Conservation (phyloP, 2,888 invertebrate species). For the Dryomyza anilis region DNA sequence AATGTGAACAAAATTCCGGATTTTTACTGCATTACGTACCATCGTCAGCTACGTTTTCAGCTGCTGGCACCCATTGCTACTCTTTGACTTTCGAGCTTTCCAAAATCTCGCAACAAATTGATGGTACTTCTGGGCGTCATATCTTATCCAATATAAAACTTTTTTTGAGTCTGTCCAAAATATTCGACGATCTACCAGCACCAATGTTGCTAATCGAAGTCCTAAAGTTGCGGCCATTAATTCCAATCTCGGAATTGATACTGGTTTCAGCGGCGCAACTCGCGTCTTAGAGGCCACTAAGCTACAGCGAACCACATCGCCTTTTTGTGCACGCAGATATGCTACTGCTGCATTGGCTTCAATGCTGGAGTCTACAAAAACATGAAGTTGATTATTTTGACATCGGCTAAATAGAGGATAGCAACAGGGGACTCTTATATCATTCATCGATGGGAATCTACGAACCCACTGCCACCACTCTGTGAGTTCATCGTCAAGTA, state of each 20-base stretch:
- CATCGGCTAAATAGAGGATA: neutral
- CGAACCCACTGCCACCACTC: slow-evolving; percentile 16
- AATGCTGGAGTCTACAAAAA: no score
- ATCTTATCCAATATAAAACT: slow-evolving; percentile 7
- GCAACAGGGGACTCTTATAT: slow-evolving; percentile 12
- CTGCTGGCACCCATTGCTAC: slow-evolving; percentile 26
- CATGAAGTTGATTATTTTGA: no score
- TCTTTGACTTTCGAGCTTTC: no score
- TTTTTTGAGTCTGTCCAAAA: slow-evolving; percentile 32
- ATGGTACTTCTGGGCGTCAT: no score
- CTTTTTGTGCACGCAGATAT: slow-evolving; percentile 1
- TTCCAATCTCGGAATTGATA: no score
- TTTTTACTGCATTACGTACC: slow-evolving; percentile 22
- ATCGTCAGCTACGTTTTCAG: slow-evolving; percentile 28
- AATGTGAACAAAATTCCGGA: neutral
- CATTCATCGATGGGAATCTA: neutral
- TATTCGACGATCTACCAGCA: slow-evolving; percentile 2
- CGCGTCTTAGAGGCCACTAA: slow-evolving; percentile 21
- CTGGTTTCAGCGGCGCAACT: no score
- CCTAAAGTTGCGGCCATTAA: slow-evolving; percentile 14
- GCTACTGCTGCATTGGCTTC: no score
- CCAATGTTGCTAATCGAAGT: neutral
- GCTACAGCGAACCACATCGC: neutral
- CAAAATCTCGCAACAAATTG: no score
- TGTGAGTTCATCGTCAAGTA: slow-evolving; percentile 6